phyloP scores from a whole-genome alignment of 2,113 vertebrate species.

The Sapajus apella region DNA sequence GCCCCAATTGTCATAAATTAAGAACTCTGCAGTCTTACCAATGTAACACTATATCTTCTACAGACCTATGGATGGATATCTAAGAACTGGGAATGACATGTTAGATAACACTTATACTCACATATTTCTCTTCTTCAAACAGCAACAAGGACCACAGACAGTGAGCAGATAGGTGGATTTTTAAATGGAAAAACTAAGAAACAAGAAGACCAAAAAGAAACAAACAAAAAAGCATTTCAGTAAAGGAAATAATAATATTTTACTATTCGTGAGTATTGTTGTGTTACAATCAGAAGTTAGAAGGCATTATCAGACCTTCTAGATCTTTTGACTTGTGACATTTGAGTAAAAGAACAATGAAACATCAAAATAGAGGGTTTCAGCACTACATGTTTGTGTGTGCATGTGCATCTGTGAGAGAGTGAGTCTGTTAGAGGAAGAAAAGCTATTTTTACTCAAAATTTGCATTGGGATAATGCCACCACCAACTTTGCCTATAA shows the following conservation, averaged over 20 bases:
- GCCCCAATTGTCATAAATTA: constrained; percentile 20
- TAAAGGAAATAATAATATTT: not conserved
- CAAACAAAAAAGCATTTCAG: not conserved
- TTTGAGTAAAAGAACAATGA: constrained; percentile 12
- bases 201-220: not conserved
- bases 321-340: not conserved
- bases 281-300: not conserved
- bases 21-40: not conserved
- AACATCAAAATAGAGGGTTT: not conserved
- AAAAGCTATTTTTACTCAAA: not conserved
- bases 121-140: not conserved
- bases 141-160: not conserved
- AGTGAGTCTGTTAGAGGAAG: not conserved
- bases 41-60: not conserved
- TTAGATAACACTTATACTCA: not conserved
- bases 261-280: not conserved
- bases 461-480: not conserved
- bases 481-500: not conserved
- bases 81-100: not conserved
- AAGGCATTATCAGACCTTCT: not conserved
- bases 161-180: not conserved
- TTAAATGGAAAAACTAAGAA: not conserved
- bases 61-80: not conserved
- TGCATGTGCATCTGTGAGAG: not conserved
- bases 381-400: not conserved